Conservation (phyloP, 2,888 invertebrate species). For the Poecilus cupreus region DNA sequence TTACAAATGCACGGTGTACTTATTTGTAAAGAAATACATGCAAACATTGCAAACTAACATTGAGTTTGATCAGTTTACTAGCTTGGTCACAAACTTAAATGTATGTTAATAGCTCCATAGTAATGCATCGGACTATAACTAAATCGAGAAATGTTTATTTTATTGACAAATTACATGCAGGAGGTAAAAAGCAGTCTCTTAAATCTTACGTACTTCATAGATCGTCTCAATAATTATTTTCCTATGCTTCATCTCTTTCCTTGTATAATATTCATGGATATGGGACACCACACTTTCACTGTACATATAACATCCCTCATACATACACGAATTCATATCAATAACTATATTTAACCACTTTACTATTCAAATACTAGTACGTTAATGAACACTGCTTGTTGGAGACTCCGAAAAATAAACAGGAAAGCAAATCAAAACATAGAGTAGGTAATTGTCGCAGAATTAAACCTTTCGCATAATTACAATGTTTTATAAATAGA, state of each 20-base stretch:
- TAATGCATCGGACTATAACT: too few relatives aligned
- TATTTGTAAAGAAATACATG: too few relatives aligned
- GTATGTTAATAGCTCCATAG: too few relatives aligned
- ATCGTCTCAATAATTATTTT: not conserved
- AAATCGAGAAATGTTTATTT: too few relatives aligned
- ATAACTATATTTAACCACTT: not conserved
- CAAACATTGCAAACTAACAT: too few relatives aligned
- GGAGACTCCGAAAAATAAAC: constrained; percentile 1
- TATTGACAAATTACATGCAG: too few relatives aligned
- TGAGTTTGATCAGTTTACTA: too few relatives aligned
- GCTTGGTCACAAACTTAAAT: too few relatives aligned
- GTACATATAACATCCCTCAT: not conserved
- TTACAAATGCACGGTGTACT: not conserved
- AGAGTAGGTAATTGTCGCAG: too few relatives aligned
- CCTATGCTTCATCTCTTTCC: too few relatives aligned
- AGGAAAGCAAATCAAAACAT: constrained; percentile 2
- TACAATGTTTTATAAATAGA: not conserved
- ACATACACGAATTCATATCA: not conserved
- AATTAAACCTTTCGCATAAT: not conserved
- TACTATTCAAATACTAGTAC: not conserved
- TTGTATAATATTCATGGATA: too few relatives aligned
- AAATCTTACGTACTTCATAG: not conserved
- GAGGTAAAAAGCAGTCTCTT: too few relatives aligned
- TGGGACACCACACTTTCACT: not conserved
- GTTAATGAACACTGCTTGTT: not conserved